These are phyloP conservation scores for Anseranas semipalmata DNA, from an alignment of 2,113 vertebrate species.

Conservation along the genomic window DNA sequence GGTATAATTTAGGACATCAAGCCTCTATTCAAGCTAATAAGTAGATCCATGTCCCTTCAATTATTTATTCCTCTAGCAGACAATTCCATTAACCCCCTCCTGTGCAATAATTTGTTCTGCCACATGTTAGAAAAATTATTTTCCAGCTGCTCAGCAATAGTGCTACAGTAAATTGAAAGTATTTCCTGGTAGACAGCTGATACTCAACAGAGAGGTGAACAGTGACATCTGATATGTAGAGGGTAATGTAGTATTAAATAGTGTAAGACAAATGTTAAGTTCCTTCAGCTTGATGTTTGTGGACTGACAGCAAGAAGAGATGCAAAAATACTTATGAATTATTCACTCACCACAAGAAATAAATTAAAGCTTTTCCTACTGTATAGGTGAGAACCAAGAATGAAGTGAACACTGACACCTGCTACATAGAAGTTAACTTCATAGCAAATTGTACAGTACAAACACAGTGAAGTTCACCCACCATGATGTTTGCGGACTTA, in stretches of 20 bases:
- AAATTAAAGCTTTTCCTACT: slow-evolving; percentile 25
- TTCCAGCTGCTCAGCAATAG: slow-evolving; percentile 65
- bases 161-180: slow-evolving; percentile 35
- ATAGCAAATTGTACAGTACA: background rate
- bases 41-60: slow-evolving; percentile 59
- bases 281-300: background rate
- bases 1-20: slow-evolving; percentile 72
- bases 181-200: slow-evolving; percentile 47
- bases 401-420: background rate
- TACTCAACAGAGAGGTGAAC: slow-evolving; percentile 48
- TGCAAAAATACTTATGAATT: slow-evolving; percentile 34
- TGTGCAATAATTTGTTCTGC: slow-evolving; percentile 75
- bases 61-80: slow-evolving; percentile 74
- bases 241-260: slow-evolving; percentile 27
- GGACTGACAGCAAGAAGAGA: background rate
- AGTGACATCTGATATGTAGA: background rate
- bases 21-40: slow-evolving; percentile 66
- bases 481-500: background rate
- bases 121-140: slow-evolving; percentile 72
- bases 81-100: slow-evolving; percentile 74
- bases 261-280: slow-evolving; percentile 25
- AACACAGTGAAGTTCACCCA: background rate
- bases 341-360: slow-evolving; percentile 13
- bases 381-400: background rate
- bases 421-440: background rate